Conservation (phyloP, 2,797 vertebrate species). For the Picus viridis region DNA sequence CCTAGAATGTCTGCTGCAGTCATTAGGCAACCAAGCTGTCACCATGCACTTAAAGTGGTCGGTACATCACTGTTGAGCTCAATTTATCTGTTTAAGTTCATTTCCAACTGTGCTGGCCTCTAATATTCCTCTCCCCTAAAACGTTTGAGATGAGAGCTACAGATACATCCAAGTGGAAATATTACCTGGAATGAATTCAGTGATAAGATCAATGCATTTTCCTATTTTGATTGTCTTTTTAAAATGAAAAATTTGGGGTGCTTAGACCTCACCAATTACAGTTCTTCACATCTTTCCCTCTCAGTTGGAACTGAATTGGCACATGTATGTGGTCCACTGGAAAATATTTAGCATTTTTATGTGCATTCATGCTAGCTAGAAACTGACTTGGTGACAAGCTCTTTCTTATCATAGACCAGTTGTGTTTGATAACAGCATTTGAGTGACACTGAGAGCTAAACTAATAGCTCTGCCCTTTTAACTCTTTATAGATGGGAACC, state of each 20-base stretch:
- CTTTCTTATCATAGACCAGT: neutral
- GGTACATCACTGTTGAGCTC: neutral
- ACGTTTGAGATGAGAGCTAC: neutral
- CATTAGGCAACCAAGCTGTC: constrained; percentile 47
- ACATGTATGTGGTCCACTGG: neutral
- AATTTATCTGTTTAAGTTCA: constrained; percentile 59
- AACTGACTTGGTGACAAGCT: neutral
- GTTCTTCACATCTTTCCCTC: neutral
- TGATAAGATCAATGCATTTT: neutral
- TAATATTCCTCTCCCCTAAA: neutral
- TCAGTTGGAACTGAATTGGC: neutral
- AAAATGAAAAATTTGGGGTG: neutral
- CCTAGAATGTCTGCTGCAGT: constrained; percentile 48
- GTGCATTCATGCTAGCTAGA: neutral
- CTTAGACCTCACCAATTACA: neutral
- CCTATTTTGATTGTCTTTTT: neutral
- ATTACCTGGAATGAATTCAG: neutral
- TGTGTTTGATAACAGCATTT: neutral
- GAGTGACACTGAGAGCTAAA: neutral
- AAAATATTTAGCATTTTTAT: neutral
- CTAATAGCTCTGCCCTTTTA: neutral
- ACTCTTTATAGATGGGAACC: neutral
- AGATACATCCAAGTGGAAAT: neutral
- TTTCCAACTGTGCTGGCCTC: constrained; percentile 35
- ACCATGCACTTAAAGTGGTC: constrained; percentile 45